Conservation (phyloP, 53 echinoderm and acorn worm species). For the Mesocentrotus franciscanus region DNA sequence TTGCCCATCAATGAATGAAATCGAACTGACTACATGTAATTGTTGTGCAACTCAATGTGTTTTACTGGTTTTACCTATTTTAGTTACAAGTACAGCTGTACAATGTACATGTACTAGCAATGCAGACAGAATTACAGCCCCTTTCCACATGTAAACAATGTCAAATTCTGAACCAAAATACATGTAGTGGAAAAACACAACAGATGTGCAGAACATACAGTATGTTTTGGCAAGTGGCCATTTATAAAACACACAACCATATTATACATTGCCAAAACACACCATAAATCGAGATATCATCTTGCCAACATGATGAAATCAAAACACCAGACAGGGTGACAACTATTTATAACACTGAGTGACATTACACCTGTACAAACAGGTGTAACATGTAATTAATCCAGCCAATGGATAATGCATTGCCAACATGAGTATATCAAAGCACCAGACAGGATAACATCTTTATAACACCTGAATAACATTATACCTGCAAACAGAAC, state of each 20-base stretch:
- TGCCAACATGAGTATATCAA: neutral
- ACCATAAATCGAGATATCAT: neutral
- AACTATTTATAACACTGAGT: neutral
- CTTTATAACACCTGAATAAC: neutral
- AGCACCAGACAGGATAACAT: neutral
- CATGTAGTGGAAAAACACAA: no score
- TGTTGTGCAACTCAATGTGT: no score
- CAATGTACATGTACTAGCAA: no score
- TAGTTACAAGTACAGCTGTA: no score
- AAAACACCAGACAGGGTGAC: neutral
- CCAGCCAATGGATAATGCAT: neutral
- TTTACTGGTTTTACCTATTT: no score
- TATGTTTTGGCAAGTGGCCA: no score
- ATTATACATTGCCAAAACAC: no score
- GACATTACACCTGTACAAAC: neutral
- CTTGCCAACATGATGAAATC: neutral
- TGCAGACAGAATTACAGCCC: no score
- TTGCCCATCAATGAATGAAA: neutral
- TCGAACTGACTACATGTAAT: neutral
- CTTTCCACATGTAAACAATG: no score
- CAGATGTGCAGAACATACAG: no score
- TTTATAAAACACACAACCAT: no score
- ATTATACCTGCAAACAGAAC: neutral
- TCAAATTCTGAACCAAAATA: no score
- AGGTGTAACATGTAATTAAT: neutral